Evolutionary conservation across 2,113 vertebrate genomes (phyloP).

Genomic region (Zosterops hypoxanthus): DNA sequence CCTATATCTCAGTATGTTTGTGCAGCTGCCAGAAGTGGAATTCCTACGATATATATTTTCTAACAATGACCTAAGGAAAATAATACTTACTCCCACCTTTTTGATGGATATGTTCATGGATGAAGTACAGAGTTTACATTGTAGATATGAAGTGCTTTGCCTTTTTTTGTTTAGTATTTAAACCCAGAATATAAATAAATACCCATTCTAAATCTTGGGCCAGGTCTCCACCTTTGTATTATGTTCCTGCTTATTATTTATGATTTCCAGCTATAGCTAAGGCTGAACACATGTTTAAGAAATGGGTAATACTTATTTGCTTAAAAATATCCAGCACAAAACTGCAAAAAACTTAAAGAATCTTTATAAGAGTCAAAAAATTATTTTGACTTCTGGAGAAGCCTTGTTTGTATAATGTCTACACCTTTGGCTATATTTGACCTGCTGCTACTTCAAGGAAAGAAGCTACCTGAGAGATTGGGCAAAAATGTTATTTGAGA

Average conservation of each 20-base stretch:
- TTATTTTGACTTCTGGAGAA: slow-evolving; percentile 1
- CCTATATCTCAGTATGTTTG: not conserved
- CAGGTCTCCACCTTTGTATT: not conserved
- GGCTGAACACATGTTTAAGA: not conserved
- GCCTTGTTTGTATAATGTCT: not conserved
- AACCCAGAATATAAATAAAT: not conserved
- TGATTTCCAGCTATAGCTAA: not conserved
- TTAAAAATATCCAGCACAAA: not conserved
- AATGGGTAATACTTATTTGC: not conserved
- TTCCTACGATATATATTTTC: not conserved
- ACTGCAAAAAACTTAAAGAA: not conserved
- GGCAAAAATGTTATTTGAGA: slow-evolving; percentile 1
- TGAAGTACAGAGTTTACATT: not conserved
- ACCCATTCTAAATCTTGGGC: not conserved
- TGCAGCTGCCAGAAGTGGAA: not conserved
- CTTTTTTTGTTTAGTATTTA: not conserved
- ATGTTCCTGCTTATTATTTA: not conserved
- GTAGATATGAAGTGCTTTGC: not conserved
- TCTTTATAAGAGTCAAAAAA: not conserved
- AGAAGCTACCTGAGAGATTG: not conserved
- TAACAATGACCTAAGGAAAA: not conserved
- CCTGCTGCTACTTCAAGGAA: not conserved
- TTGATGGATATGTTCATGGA: not conserved
- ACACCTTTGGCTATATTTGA: not conserved
- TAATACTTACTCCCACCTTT: not conserved